Base-by-base conservation (phyloP, 2,888 invertebrate genomes). In the Philaethria dido region DNA sequence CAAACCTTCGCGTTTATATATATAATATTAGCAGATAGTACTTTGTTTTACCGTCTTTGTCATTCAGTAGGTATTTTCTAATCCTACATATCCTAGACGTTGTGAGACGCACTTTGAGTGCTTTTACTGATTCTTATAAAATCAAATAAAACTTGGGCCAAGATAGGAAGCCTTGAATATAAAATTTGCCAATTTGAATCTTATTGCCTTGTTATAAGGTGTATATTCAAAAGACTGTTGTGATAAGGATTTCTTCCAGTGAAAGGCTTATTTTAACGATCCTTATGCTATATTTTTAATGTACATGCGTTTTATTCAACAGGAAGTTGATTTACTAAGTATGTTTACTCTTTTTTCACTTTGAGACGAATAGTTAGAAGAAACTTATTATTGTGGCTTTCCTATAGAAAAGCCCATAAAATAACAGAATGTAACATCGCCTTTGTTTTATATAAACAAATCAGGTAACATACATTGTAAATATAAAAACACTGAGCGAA, bases 161-260 rank as follows among this genome's bases (percentile, higher is more conserved):
- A 60, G 64, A 71, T 48, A 66, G 54, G 50, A 63, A 61, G 59
- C 61, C 62, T 63, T 69, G 71, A 65, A 29, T 14, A 4, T n/a
- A 18, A 11, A 3, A 0, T 42, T 6, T 29, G 4, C 6, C 8
- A 63, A 54, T 55, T 42, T 33, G 39, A 47, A 52, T 16, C 57
- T 61, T 60, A 47, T 13, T 3, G 50, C 66, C 59, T 60, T 71
- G 71, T 14, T 44, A 68, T 72, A 75, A 70, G 73, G 71, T 73
- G 68, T 65, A 69, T 71, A 73, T 68, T 76, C 63, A 69, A 72
- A 69, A 66, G 68, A 14, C 3, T 16, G 5, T 9, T 25, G 1
- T n/a, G 8, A 6, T 47, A 8, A 60, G 60, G 33, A 47, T 1
- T 16, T 18, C 4, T 60, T 60, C 60, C 60, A 47, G 13, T 45